Conservation (phyloP, 1,140 invertebrate species). For the Zaprionus nigranus region DNA sequence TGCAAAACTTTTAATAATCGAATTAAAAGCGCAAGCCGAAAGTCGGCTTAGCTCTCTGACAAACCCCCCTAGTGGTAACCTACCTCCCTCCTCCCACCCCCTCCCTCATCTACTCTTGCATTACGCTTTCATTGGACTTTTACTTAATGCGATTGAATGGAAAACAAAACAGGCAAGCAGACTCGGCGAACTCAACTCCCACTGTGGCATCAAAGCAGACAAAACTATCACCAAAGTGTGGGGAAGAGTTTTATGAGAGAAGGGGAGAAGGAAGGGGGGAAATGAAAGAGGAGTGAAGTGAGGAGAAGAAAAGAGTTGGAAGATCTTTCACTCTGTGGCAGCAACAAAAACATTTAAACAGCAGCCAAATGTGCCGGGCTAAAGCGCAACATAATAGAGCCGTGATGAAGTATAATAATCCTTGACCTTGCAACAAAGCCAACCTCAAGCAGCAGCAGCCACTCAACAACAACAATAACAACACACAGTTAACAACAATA, state of each 20-base stretch:
- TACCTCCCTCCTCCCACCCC: slow-evolving; percentile 18
- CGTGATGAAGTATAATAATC: slow-evolving; percentile 81
- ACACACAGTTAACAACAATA: slow-evolving; percentile 56
- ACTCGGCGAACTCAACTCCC: background rate
- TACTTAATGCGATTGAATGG: slow-evolving; percentile 71
- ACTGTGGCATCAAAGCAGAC: slow-evolving; percentile 44
- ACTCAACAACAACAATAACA: slow-evolving; percentile 35
- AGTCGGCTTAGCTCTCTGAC: slow-evolving; percentile 57
- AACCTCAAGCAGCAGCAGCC: slow-evolving; percentile 54
- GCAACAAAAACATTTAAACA: slow-evolving; percentile 68
- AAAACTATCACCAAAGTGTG: slow-evolving; percentile 67
- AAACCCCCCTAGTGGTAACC: too few species aligned
- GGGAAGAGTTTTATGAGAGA: slow-evolving; percentile 23
- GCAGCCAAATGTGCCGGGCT: slow-evolving; percentile 67
- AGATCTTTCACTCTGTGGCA: slow-evolving; percentile 62
- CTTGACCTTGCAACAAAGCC: slow-evolving; percentile 75
- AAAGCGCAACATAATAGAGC: slow-evolving; percentile 68
- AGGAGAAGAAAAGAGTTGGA: background rate
- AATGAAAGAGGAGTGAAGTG: background rate
- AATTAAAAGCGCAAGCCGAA: slow-evolving; percentile 74
- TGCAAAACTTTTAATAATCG: slow-evolving; percentile 81
- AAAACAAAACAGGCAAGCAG: background rate
- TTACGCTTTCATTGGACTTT: slow-evolving; percentile 75
- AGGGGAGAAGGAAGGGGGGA: slow-evolving; percentile 14
- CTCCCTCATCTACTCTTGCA: slow-evolving; percentile 20